Conservation (phyloP, 1,140 invertebrate species). For the Calephelis nemesis region DNA sequence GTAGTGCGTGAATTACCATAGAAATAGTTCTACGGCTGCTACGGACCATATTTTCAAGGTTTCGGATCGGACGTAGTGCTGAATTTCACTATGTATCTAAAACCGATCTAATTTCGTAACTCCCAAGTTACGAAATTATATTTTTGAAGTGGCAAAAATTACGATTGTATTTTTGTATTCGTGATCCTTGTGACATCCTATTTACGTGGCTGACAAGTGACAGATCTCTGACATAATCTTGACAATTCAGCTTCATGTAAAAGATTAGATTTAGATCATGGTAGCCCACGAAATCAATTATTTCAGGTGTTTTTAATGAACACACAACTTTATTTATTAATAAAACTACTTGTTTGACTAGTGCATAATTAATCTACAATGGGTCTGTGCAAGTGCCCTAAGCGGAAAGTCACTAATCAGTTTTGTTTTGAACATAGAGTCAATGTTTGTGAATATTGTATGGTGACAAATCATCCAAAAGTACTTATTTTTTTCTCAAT, state of each 20-base stretch:
- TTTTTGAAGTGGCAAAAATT: too few relatives aligned
- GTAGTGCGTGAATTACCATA: too few relatives aligned
- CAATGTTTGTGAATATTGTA: conserved; percentile 99
- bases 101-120: too few relatives aligned
- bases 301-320: conserved; percentile 1
- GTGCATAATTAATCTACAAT: conserved; percentile 76
- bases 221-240: not conserved
- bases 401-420: conserved; percentile 96
- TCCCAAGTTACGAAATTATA: too few relatives aligned
- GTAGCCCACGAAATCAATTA: conserved; percentile 7
- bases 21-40: too few relatives aligned
- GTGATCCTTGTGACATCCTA: not conserved
- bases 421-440: conserved; percentile 99
- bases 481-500: conserved; percentile 73
- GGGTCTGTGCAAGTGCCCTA: conserved; percentile 99
- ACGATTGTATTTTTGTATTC: too few relatives aligned
- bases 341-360: conserved; percentile 15
- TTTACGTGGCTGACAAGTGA: not conserved
- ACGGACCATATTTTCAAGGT: too few relatives aligned
- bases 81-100: too few relatives aligned
- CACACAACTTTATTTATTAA: not conserved
- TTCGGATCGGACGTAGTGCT: too few relatives aligned
- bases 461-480: conserved; percentile 96
- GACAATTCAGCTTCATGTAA: not conserved
- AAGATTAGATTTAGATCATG: conserved; percentile 17